phyloP scores from a whole-genome alignment of 2,888 invertebrate species.

The Dermolepida albohirtum region DNA sequence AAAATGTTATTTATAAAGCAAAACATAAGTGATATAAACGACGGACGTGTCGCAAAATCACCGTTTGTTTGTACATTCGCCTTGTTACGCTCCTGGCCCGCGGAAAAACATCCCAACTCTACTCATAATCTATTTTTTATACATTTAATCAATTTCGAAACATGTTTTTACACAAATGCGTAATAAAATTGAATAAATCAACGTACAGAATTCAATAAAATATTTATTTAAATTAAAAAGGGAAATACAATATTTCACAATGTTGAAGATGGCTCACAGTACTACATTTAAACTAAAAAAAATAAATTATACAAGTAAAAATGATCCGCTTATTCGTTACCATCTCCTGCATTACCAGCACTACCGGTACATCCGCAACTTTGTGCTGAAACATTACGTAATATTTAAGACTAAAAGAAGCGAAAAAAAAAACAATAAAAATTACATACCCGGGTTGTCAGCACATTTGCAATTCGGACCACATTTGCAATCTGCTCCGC shows the following conservation, averaged over 20 bases:
- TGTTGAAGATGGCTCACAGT: neutral
- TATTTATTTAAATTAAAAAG: conserved; percentile 15
- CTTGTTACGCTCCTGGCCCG: no score
- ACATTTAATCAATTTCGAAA: no score
- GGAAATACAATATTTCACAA: conserved; percentile 1
- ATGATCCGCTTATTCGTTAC: conserved; percentile 37
- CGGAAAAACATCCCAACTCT: no score
- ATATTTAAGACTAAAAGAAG: neutral
- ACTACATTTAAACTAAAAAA: neutral
- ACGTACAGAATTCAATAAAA: neutral
- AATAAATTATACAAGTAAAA: conserved; percentile 23
- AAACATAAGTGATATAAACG: no score
- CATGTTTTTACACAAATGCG: no score
- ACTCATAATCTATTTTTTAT: no score
- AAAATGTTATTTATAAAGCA: no score
- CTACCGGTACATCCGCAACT: conserved; percentile 67
- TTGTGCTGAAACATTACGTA: conserved; percentile 60
- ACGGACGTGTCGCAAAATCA: no score
- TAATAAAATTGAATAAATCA: no score
- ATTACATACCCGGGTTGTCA: conserved; percentile 55
- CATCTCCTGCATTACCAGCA: conserved; percentile 35
- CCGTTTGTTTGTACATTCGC: no score
- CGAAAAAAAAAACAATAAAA: neutral
- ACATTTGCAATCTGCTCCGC: conserved; percentile 70
- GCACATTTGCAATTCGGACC: conserved; percentile 71